Base-by-base conservation (phyloP, 2,888 invertebrate genomes). In the Lithophane ornitopus region DNA sequence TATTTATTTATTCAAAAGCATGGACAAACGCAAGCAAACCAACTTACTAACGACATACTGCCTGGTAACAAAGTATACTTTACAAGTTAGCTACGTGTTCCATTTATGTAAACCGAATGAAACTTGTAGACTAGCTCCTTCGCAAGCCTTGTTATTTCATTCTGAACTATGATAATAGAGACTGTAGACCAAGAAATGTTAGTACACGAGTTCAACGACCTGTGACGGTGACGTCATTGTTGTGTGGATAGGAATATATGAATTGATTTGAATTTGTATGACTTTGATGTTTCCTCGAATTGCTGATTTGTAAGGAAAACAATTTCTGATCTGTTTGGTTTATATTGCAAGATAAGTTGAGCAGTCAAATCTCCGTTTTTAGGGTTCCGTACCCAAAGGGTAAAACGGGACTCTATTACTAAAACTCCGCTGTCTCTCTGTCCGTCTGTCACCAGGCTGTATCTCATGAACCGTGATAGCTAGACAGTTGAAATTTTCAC, bases 131-230 rank as follows among this genome's bases (percentile, higher is more conserved):
- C 52, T 49, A 70, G 62, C 69, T 72, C 28, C 52, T 77, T 39
- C 22, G 41, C 70, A 78, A 70, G 67, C 67, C 78, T 71, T 75
- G 81, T 85, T 85, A 73, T 71, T 81, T 74, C n/a, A 39, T 63
- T 56, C 59, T 65, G 26, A 76, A 74, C 76, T 68, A 74, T 81
- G 44, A 71, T 54, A 84, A 66, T 76, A 74, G 56, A 73, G 12
- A 46, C 70, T 63, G 34, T 46, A 68, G 46, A 74, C 73, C 70
- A 73, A 70, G 85, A 68, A 68, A 73, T 26, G 58, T 54, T 52
- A 56, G 44, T 41, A 26, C 44, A 58, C 3, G 58, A 84, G 73
- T 82, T 81, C 65, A 70, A 14, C 16, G 70, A 73, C 67, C 62
- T 54, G 34, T 22, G 26, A 26, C 8, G 19, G 34, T 72, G 46